Conservation (phyloP, 2,888 invertebrate species). For the Salpingus planirostris region DNA sequence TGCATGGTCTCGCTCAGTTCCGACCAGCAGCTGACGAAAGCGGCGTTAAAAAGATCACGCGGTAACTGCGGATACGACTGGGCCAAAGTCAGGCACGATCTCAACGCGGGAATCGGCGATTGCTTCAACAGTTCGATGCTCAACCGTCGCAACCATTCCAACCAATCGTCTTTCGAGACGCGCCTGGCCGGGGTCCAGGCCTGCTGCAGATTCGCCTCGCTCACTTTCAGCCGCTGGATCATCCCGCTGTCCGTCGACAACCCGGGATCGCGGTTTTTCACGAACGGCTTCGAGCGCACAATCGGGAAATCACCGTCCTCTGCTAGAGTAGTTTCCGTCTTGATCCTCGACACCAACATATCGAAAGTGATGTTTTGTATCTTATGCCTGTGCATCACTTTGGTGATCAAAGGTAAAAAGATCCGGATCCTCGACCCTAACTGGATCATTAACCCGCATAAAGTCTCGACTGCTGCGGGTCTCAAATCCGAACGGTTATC, state of each 20-base stretch:
- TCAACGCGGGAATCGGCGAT: constrained; percentile 88
- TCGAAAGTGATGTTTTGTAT: constrained; percentile 75
- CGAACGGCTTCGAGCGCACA: constrained; percentile 49
- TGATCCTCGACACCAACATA: constrained; percentile 61
- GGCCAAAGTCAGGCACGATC: constrained; percentile 84
- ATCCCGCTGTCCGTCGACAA: constrained; percentile 61
- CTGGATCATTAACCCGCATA: constrained; percentile 80
- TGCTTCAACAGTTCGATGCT: constrained; percentile 91
- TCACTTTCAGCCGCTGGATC: constrained; percentile 74
- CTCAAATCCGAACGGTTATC: constrained; percentile 72
- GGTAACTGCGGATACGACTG: constrained; percentile 94
- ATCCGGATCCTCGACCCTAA: constrained; percentile 85
- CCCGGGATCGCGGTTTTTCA: constrained; percentile 56
- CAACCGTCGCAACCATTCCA: constrained; percentile 89
- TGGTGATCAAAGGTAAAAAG: constrained; percentile 86
- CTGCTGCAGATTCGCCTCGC: constrained; percentile 73
- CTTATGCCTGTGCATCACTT: constrained; percentile 69
- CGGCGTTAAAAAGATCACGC: constrained; percentile 94
- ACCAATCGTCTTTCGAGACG: constrained; percentile 97
- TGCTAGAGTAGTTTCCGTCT: constrained; percentile 63
- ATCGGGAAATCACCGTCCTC: constrained; percentile 66
- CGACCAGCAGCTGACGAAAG: constrained; percentile 98
- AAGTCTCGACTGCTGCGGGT: constrained; percentile 78
- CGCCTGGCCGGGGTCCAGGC: constrained; percentile 88
- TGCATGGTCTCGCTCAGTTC: constrained; percentile 77